Percentiles rank a stretch among this genome's conserved stretches.
These are phyloP conservation scores for Florisuga fusca DNA, from an alignment of 2,797 vertebrate genomes.

Conservation along the genomic window DNA sequence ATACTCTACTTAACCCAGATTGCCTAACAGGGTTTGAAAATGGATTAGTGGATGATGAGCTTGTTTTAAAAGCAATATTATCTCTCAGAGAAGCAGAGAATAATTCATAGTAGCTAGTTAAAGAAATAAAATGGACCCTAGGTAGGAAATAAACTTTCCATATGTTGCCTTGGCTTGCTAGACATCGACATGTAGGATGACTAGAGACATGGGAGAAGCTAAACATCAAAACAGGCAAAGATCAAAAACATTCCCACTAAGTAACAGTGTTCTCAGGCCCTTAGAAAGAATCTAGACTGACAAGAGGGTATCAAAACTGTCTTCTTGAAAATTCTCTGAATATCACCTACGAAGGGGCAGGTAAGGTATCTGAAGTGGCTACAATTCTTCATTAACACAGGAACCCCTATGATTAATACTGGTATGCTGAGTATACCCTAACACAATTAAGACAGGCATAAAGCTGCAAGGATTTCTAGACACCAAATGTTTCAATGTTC, in stretches of 20 bases:
- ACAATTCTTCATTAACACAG: neutral
- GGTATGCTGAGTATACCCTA: neutral
- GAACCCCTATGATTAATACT: neutral
- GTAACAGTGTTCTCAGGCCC: neutral
- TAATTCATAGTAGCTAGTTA: slow-evolving; percentile 54
- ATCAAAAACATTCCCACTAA: neutral
- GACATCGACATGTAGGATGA: neutral
- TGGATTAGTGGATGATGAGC: slow-evolving; percentile 74
- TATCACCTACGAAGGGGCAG: neutral
- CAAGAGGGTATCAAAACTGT: neutral
- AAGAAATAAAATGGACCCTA: slow-evolving; percentile 54
- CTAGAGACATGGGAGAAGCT: neutral
- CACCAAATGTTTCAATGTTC: neutral
- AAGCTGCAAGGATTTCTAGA: neutral
- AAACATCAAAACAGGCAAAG: neutral
- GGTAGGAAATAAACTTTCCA: slow-evolving; percentile 31
- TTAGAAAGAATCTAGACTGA: neutral
- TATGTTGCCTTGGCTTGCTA: neutral
- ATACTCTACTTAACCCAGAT: slow-evolving; percentile 71
- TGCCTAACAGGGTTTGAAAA: slow-evolving; percentile 72
- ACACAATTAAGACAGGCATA: neutral
- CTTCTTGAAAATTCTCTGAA: neutral
- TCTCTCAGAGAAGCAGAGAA: slow-evolving; percentile 51
- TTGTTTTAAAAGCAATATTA: slow-evolving; percentile 72
- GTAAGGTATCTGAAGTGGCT: neutral